These are phyloP conservation scores for Margaritifera margaritifera DNA, from an alignment of 2,888 invertebrate genomes.

Conservation along the genomic window DNA sequence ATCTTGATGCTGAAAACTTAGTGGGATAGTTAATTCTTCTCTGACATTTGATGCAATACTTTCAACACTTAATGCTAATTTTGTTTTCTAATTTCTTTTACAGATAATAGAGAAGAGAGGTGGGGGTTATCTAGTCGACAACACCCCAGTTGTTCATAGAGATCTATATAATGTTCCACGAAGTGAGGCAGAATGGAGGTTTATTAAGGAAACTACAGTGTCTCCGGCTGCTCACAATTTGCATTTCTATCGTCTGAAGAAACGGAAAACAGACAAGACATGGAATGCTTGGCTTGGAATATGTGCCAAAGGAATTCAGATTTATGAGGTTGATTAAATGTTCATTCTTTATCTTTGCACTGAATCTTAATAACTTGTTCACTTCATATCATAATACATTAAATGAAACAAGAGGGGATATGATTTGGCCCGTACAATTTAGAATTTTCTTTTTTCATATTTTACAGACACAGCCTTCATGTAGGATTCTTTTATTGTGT, in stretches of 20 bases:
- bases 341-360: neutral
- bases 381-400: neutral
- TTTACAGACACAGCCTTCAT: constrained; percentile 1
- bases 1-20: too few relatives aligned
- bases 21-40: neutral
- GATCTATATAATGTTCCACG: constrained; percentile 86
- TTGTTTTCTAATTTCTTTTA: constrained; percentile 5
- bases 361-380: neutral
- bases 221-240: constrained; percentile 88
- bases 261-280: constrained; percentile 77
- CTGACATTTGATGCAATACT: neutral
- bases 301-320: constrained; percentile 92
- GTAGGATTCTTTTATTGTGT: neutral
- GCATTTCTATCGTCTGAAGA: constrained; percentile 85
- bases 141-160: constrained; percentile 85
- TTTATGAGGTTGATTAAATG: constrained; percentile 78
- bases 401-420: neutral
- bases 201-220: constrained; percentile 90
- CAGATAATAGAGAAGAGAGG: constrained; percentile 76
- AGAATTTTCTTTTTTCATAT: neutral
- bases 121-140: constrained; percentile 74
- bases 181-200: constrained; percentile 88
- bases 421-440: neutral
- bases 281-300: constrained; percentile 87
- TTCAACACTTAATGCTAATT: neutral